These are phyloP conservation scores for Zosterops pallidus DNA, from an alignment of 2,113 vertebrate species.

Conservation along the genomic window DNA sequence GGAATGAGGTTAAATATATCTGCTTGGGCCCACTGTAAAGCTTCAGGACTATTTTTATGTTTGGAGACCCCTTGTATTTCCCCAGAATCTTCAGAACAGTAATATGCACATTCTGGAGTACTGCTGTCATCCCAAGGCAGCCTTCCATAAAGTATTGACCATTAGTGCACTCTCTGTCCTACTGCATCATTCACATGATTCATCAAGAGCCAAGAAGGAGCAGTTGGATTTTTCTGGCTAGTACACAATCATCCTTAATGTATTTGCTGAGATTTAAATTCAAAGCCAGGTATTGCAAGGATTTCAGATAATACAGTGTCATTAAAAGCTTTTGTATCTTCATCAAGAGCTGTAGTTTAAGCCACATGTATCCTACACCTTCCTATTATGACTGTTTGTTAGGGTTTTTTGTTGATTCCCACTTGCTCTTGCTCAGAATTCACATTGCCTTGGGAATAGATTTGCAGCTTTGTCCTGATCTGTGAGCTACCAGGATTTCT, in stretches of 20 bases:
- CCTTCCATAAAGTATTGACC: neutral
- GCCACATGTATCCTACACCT: neutral
- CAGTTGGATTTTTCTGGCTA: slow-evolving; percentile 28
- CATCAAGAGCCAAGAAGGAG: neutral
- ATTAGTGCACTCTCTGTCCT: slow-evolving; percentile 3
- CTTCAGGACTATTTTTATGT: neutral
- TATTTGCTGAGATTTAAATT: slow-evolving; percentile 50
- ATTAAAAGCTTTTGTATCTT: slow-evolving; percentile 18
- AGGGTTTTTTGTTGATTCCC: neutral
- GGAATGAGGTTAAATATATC: neutral
- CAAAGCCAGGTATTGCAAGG: neutral
- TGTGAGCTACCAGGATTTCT: neutral
- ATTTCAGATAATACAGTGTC: neutral
- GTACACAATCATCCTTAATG: neutral
- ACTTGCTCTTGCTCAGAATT: neutral
- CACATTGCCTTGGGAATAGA: neutral
- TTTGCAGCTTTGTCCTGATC: slow-evolving; percentile 3
- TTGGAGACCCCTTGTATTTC: neutral
- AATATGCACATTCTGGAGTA: neutral
- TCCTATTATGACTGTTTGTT: neutral
- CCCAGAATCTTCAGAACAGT: neutral
- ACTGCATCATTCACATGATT: slow-evolving; percentile 9
- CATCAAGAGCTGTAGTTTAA: neutral
- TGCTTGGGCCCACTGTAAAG: neutral
- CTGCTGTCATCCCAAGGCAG: neutral